Conservation (phyloP, 2,113 vertebrate genomes). For the Fulica atra region DNA sequence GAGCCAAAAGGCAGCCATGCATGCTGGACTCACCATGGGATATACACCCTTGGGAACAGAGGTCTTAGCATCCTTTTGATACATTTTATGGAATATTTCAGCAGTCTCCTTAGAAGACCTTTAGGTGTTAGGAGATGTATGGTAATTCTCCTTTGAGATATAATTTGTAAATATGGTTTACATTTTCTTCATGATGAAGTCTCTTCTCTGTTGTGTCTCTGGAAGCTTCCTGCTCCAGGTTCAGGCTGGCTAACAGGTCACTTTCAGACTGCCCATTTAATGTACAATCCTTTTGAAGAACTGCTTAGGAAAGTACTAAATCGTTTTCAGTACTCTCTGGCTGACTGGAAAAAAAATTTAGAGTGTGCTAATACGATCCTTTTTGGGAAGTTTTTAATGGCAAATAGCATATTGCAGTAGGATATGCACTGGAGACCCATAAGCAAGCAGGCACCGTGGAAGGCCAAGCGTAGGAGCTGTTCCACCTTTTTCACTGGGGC, state of each 20-base stretch:
- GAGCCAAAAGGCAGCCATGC: neutral
- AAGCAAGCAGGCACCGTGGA: neutral
- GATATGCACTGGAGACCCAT: neutral
- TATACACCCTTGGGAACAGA: fast-evolving
- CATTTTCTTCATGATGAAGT: neutral
- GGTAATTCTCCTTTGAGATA: neutral
- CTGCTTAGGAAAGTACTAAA: neutral
- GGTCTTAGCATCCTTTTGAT: neutral
- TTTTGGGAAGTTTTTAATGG: neutral
- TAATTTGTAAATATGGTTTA: neutral
- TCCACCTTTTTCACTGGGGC: neutral
- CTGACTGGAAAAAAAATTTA: neutral
- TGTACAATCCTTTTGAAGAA: neutral
- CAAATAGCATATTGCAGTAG: neutral
- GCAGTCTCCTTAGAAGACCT: neutral
- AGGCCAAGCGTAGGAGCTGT: neutral
- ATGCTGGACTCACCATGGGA: neutral
- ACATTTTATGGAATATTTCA: neutral
- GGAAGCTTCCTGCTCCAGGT: neutral
- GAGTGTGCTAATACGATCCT: neutral
- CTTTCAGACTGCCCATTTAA: neutral
- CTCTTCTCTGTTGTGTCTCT: neutral
- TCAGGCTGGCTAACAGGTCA: neutral
- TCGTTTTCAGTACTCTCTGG: neutral
- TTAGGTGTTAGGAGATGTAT: neutral